Evolutionary conservation across 2,113 vertebrate genomes (phyloP).

Genomic region (Corythaixoides concolor): DNA sequence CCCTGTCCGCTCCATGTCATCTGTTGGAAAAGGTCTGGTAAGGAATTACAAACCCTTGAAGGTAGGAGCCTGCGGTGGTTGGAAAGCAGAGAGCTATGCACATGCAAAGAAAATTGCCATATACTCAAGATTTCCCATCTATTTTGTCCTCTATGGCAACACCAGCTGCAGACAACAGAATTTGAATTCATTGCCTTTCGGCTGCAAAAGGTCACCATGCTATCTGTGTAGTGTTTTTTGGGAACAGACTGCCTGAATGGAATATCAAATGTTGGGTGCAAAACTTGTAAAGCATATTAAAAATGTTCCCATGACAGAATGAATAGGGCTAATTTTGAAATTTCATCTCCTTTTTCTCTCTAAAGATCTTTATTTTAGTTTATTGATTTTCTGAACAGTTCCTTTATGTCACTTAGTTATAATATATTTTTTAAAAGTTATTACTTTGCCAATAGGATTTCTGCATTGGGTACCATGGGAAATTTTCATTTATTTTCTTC

Average conservation of each 20-base stretch:
- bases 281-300: slow-evolving; percentile 5
- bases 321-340: neutral
- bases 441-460: neutral
- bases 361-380: neutral
- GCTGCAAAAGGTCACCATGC: neutral
- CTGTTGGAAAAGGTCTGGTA: neutral
- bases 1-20: neutral
- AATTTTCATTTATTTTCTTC: neutral
- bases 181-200: slow-evolving; percentile 1
- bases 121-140: neutral
- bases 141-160: neutral
- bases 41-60: neutral
- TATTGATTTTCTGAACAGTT: neutral
- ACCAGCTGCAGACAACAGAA: neutral
- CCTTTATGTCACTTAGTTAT: neutral
- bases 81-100: neutral
- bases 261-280: neutral
- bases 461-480: neutral
- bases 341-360: neutral
- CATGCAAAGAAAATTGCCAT: neutral
- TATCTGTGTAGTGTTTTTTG: neutral
- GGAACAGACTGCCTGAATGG: neutral
- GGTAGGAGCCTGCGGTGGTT: neutral
- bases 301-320: neutral
- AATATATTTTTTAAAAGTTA: neutral